phyloP scores from a whole-genome alignment of 2,888 invertebrate genomes.

The Allacma fusca region DNA sequence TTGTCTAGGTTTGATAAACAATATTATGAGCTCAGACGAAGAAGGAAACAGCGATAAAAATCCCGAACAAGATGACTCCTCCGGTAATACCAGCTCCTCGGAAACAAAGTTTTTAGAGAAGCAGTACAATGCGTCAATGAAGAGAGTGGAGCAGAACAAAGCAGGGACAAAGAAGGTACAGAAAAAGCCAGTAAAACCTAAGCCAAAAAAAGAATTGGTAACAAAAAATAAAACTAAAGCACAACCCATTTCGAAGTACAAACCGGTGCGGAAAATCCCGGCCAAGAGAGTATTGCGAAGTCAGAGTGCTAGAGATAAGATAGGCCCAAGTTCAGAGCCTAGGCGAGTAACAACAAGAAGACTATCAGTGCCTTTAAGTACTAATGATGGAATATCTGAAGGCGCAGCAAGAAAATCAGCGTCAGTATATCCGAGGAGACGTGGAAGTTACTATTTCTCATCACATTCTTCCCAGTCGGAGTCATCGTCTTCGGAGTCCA shows the following conservation, averaged over 20 bases:
- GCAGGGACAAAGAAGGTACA: slow-evolving; percentile 10
- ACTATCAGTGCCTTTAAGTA: slow-evolving; percentile 28
- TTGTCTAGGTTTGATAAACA: slow-evolving; percentile 77
- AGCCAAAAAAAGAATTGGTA: slow-evolving; percentile 28
- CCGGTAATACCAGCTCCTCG: slow-evolving; percentile 56
- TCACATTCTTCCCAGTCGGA: slow-evolving; percentile 37
- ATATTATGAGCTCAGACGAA: slow-evolving; percentile 72
- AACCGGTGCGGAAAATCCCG: slow-evolving; percentile 23
- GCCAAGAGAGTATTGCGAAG: slow-evolving; percentile 49
- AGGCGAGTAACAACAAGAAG: slow-evolving; percentile 43
- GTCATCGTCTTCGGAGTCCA: slow-evolving; percentile 29
- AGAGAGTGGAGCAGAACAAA: slow-evolving; percentile 49
- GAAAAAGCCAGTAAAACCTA: slow-evolving; percentile 24
- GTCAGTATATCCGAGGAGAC: slow-evolving; percentile 50
- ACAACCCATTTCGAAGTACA: slow-evolving; percentile 6
- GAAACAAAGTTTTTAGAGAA: slow-evolving; percentile 60
- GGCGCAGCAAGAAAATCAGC: slow-evolving; percentile 61
- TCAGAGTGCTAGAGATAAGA: slow-evolving; percentile 45
- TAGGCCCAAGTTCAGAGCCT: slow-evolving; percentile 7
- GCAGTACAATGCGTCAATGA: slow-evolving; percentile 58
- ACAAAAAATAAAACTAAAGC: slow-evolving; percentile 10
- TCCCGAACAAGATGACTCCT: slow-evolving; percentile 50
- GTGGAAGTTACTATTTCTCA: slow-evolving; percentile 48
- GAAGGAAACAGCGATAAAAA: slow-evolving; percentile 69
- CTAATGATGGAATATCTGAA: slow-evolving; percentile 44